Conservation (phyloP, 2,888 invertebrate genomes). For the Euzetes globulus region DNA sequence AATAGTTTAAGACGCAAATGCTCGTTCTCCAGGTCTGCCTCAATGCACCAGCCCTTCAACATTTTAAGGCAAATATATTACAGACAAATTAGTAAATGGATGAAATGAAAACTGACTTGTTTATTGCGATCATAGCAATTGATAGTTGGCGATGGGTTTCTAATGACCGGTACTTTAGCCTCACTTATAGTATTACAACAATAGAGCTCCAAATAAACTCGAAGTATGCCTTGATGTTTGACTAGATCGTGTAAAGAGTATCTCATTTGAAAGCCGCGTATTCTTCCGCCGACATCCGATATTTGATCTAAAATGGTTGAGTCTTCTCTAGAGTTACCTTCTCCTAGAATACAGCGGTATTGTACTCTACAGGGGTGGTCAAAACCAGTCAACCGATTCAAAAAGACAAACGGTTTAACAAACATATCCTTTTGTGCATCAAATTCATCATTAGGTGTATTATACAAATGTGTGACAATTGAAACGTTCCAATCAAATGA, state of each 20-base stretch:
- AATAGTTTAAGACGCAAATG: constrained; percentile 57
- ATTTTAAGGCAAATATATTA: too few species aligned
- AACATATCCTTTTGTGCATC: not conserved
- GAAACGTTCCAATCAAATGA: constrained; percentile 71
- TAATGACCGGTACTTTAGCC: constrained; percentile 47
- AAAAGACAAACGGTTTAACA: constrained; percentile 43
- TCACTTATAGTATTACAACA: constrained; percentile 63
- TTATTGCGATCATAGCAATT: constrained; percentile 71
- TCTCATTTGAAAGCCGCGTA: constrained; percentile 61
- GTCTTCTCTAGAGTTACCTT: constrained; percentile 60
- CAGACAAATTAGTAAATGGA: not conserved
- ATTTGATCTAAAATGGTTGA: constrained; percentile 64
- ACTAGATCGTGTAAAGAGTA: constrained; percentile 37
- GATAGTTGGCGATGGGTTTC: constrained; percentile 47
- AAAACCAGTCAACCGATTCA: constrained; percentile 68
- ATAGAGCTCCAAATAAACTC: constrained; percentile 64
- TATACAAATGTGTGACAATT: constrained; percentile 43
- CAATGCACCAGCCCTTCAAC: constrained; percentile 62
- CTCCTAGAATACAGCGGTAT: constrained; percentile 59
- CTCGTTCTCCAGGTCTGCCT: constrained; percentile 68
- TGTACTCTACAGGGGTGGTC: constrained; percentile 69
- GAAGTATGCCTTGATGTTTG: constrained; percentile 46
- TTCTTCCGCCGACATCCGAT: constrained; percentile 62
- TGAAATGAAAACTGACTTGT: constrained; percentile 38
- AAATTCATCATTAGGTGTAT: not conserved